Evolutionary conservation across 2,113 vertebrate species (phyloP).

Genomic region (Panurus biarmicus): DNA sequence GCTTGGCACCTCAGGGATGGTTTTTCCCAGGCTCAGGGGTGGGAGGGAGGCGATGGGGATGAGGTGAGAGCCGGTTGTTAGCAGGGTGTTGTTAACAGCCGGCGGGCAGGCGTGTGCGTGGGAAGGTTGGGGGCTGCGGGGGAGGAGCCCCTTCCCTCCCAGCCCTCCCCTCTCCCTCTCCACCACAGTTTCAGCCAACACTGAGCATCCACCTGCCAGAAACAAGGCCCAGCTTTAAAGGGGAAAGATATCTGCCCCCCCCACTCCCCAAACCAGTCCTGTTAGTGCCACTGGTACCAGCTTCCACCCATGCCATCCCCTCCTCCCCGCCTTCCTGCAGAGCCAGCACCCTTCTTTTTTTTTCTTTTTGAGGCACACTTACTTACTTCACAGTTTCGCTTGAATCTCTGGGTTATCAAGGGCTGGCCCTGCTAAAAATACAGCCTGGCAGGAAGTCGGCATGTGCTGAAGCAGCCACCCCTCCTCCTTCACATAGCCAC

Average conservation of each 20-base stretch:
- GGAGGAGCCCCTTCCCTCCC: background rate
- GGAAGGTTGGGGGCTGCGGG: constrained; percentile 5
- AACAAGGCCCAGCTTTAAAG: no score
- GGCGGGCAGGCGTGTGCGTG: constrained; percentile 13
- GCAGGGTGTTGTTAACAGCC: constrained; percentile 35
- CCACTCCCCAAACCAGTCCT: background rate
- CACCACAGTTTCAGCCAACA: rapidly evolving
- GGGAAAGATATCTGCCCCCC: no score
- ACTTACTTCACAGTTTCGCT: background rate
- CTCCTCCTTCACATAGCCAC: background rate
- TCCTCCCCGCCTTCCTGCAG: background rate
- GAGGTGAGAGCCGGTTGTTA: constrained; percentile 52
- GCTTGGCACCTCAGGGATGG: background rate
- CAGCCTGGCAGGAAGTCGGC: background rate
- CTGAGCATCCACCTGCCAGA: background rate
- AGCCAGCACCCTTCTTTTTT: background rate
- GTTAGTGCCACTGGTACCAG: background rate
- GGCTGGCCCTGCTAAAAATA: constrained; percentile 33
- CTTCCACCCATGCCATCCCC: background rate
- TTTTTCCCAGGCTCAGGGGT: constrained; percentile 40
- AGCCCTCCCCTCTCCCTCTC: background rate
- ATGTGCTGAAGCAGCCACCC: background rate
- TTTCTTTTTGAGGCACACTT: background rate
- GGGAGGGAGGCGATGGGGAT: background rate
- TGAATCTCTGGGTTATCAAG: background rate